Evolutionary conservation across 2,113 vertebrate species (phyloP).

Genomic region (Suncus etruscus): DNA sequence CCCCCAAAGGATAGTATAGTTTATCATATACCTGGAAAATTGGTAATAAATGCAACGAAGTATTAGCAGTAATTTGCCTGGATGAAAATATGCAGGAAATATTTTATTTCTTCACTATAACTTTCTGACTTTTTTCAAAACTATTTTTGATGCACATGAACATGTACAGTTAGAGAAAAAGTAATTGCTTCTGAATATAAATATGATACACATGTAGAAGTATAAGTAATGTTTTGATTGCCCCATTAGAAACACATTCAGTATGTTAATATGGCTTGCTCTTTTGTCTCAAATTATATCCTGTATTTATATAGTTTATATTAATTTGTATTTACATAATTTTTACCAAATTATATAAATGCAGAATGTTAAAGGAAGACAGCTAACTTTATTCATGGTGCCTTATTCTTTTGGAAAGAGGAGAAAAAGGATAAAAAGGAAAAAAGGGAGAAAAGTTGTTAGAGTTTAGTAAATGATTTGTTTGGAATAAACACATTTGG

Average conservation of each 20-base stretch:
- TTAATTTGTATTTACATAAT: too few relatives aligned
- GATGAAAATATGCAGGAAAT: neutral
- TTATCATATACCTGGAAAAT: constrained; percentile 26
- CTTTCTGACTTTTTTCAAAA: neutral
- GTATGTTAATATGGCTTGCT: neutral
- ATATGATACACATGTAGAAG: neutral
- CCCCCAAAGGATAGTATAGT: too few relatives aligned
- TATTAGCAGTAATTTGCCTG: neutral
- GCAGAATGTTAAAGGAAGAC: neutral
- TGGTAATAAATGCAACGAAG: constrained; percentile 31
- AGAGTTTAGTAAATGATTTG: neutral
- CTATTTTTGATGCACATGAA: neutral
- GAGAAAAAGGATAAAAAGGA: neutral
- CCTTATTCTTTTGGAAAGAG: neutral
- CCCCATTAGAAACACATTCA: neutral
- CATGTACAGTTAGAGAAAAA: neutral
- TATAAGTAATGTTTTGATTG: neutral
- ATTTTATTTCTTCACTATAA: constrained; percentile 50
- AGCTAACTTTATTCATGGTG: neutral
- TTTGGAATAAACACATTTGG: neutral
- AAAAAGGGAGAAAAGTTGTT: neutral
- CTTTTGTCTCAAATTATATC: neutral
- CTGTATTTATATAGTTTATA: too few relatives aligned
- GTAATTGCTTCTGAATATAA: neutral
- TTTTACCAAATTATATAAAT: neutral